Conservation (phyloP, 2,888 invertebrate genomes). For the Pycnomerus fuliginosus region DNA sequence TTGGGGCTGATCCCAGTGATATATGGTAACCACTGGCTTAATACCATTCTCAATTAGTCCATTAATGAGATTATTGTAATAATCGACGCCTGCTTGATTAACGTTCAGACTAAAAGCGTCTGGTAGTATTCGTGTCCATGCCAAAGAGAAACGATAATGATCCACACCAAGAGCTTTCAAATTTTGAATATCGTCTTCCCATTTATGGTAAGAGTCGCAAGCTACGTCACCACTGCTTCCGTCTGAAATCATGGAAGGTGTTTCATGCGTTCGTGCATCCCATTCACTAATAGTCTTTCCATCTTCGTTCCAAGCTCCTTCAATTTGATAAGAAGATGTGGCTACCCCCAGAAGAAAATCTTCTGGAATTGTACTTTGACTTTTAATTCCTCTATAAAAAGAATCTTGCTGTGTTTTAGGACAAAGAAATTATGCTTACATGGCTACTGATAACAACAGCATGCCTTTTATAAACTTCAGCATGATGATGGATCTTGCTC, state of each 20-base stretch:
- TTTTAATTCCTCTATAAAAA: too few relatives aligned
- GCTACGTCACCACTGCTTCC: slow-evolving; percentile 60
- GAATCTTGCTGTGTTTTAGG: too few relatives aligned
- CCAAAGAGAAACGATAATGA: slow-evolving; percentile 62
- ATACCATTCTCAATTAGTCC: slow-evolving; percentile 64
- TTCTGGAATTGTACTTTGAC: too few relatives aligned
- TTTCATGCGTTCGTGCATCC: slow-evolving; percentile 54
- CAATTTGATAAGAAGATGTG: slow-evolving; percentile 47
- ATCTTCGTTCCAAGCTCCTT: slow-evolving; percentile 47
- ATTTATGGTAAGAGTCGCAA: slow-evolving; percentile 65
- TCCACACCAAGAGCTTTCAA: slow-evolving; percentile 58
- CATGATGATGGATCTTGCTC: too few relatives aligned
- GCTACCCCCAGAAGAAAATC: slow-evolving; percentile 45
- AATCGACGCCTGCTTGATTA: slow-evolving; percentile 69
- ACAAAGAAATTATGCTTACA: too few relatives aligned
- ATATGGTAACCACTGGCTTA: slow-evolving; percentile 51
- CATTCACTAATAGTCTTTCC: slow-evolving; percentile 63
- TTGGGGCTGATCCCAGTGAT: slow-evolving; percentile 45
- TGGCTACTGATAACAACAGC: too few relatives aligned
- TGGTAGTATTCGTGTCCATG: slow-evolving; percentile 70
- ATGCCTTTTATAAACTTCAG: too few relatives aligned
- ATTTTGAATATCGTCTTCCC: slow-evolving; percentile 60
- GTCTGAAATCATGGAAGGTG: slow-evolving; percentile 53
- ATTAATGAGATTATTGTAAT: slow-evolving; percentile 73
- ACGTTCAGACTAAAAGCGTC: slow-evolving; percentile 60